Base-by-base conservation (phyloP, 2,797 vertebrate genomes). In the Chaetodon trifasciatus region DNA sequence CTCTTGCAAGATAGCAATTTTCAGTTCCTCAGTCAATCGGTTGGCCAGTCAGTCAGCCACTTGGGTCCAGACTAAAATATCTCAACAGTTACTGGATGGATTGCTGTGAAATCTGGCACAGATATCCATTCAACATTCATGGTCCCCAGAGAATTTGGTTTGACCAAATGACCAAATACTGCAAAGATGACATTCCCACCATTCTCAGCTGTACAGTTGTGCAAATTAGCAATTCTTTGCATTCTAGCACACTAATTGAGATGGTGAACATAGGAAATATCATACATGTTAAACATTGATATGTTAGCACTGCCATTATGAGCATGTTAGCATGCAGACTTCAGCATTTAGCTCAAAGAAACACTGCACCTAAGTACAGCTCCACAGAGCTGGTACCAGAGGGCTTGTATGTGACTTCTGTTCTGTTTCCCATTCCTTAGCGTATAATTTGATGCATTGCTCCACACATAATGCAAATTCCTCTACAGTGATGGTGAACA, bases 401-500 rank as follows among this genome's bases (percentile, higher is more conserved):
- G 28, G 4, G 28, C 16, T 28, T 49, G 5, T 49, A 49, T 23
- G 10, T 35, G 42, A 35, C 24, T 53, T 52, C 55, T 58, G 24
- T 53, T 55, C 55, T 58, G 28, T 61, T 16, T n/a, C 5, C 49
- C 13, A 9, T 52, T 9, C 13, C 19, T 49, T 13, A 28, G 2
- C 42, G 28, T 32, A 32, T 3, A 32, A 32, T 40, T 37, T 8
- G 0, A 52, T 47, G 10, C 39, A 35, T 23, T 35, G 4, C 39
- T 56, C 39, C 21, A 40, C 23, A 6, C 40, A 17, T 21, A 55
- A 37, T 10, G 44, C 9, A 57, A 52, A 79, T 72, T 73, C 50
- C 47, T 50, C 44, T 9, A 60, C n/a, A 44, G 13, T 44, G 40
- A 63, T 1, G 15, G 5, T n/a, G 37, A 24, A 50, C 35, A 15